Conservation (phyloP, 2,797 vertebrate species). For the Artibeus jamaicensis region DNA sequence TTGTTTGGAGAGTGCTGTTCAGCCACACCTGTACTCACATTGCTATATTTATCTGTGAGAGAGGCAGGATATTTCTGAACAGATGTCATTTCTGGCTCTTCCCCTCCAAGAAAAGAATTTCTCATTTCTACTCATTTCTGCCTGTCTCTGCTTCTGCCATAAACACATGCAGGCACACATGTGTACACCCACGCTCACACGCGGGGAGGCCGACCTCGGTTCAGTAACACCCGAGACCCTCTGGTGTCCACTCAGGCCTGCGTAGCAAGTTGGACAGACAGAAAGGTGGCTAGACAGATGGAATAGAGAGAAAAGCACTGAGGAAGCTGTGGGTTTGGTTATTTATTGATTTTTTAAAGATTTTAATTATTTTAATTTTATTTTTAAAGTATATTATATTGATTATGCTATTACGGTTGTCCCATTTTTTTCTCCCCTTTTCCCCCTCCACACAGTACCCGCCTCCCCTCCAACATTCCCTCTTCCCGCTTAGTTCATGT, state of each 20-base stretch:
- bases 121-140: slow-evolving; percentile 63
- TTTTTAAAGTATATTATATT: too few relatives aligned
- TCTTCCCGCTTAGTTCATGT: too few relatives aligned
- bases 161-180: not conserved
- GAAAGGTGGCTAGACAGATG: not conserved
- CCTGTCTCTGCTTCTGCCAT: not conserved
- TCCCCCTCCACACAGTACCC: too few relatives aligned
- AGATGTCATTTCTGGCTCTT: slow-evolving; percentile 76
- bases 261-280: not conserved
- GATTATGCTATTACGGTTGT: too few relatives aligned
- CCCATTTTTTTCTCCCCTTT: too few relatives aligned
- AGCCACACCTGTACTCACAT: slow-evolving; percentile 25
- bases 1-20: slow-evolving; percentile 52
- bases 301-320: not conserved
- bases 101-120: slow-evolving; percentile 48
- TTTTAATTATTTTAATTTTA: too few relatives aligned
- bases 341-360: not conserved
- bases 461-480: too few relatives aligned
- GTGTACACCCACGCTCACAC: not conserved
- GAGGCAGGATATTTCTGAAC: slow-evolving; percentile 75
- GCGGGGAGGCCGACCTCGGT: not conserved
- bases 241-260: not conserved
- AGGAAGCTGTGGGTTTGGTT: not conserved
- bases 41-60: slow-evolving; percentile 74
- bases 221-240: not conserved